A percentile compares a stretch with the other conserved stretches of the same genome.
Evolutionary conservation across 2,113 vertebrate genomes (phyloP).

Genomic region (Telmatochromis brachygnathus): DNA sequence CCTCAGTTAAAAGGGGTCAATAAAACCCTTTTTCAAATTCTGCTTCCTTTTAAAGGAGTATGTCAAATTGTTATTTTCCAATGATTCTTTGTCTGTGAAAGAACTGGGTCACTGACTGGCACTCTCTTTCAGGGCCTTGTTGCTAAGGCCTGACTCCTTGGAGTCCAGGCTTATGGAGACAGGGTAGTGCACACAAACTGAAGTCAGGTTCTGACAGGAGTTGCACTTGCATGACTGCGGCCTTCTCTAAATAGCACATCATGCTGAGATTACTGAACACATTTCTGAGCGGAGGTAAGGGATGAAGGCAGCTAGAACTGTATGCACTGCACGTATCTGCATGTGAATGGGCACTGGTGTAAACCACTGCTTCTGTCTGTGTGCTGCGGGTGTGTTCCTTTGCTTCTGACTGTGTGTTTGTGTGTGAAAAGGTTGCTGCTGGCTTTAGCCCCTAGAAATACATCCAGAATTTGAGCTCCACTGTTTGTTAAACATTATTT

Average conservation of each 20-base stretch:
- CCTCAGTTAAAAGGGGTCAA: conserved; percentile 30
- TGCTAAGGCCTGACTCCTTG: conserved; percentile 32
- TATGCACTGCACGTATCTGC: background rate
- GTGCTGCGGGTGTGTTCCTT: background rate
- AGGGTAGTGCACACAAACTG: conserved; percentile 29
- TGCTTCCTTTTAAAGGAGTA: conserved; percentile 13
- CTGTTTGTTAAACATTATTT: conserved; percentile 57
- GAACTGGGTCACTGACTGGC: conserved; percentile 58
- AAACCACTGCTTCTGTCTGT: background rate
- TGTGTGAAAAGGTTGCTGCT: background rate
- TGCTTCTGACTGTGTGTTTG: background rate
- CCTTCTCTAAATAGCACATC: conserved; percentile 32
- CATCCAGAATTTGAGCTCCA: conserved; percentile 26
- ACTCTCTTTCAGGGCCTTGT: conserved; percentile 20
- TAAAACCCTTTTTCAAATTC: conserved; percentile 25
- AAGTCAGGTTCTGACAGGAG: conserved; percentile 38
- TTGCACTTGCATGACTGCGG: conserved; percentile 28
- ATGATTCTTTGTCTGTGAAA: conserved; percentile 49
- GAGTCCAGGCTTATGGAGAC: conserved; percentile 34
- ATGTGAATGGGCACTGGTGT: conserved; percentile 1
- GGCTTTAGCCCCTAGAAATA: conserved; percentile 20
- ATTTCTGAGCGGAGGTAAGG: conserved; percentile 8
- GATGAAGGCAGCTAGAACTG: conserved; percentile 1
- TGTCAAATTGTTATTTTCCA: conserved; percentile 46
- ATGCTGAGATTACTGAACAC: conserved; percentile 42